These are phyloP conservation scores for Parnassius smintheus DNA, from an alignment of 2,888 invertebrate species.

Conservation along the genomic window DNA sequence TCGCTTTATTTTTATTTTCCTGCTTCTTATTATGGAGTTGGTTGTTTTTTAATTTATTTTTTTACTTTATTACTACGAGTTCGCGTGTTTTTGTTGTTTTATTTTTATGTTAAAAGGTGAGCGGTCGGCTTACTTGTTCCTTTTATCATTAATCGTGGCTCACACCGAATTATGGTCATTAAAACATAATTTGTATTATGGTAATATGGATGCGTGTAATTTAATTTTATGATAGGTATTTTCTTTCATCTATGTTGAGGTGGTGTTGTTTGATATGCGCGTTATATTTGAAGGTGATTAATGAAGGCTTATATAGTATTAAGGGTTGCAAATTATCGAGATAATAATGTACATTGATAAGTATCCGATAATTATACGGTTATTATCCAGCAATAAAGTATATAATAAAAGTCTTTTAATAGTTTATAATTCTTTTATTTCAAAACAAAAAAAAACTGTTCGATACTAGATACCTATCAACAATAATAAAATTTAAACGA, in stretches of 20 bases:
- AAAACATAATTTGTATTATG: slow-evolving; percentile 81
- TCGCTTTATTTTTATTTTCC: slow-evolving; percentile 79
- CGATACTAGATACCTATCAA: too few species aligned
- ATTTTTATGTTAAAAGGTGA: slow-evolving; percentile 80
- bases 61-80: slow-evolving; percentile 74
- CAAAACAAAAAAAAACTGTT: too few species aligned
- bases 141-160: slow-evolving; percentile 74
- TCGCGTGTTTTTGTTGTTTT: slow-evolving; percentile 77
- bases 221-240: slow-evolving; percentile 77
- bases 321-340: too few species aligned
- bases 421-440: too few species aligned
- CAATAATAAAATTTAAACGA: too few species aligned
- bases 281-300: too few species aligned
- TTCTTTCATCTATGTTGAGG: slow-evolving; percentile 61
- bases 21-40: slow-evolving; percentile 80
- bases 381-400: too few species aligned
- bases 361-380: too few species aligned
- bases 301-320: too few species aligned
- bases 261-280: slow-evolving; percentile 46
- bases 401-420: too few species aligned
- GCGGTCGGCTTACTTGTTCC: slow-evolving; percentile 61
- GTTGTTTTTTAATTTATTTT: slow-evolving; percentile 58
- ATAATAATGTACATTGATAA: too few species aligned
- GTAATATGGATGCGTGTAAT: slow-evolving; percentile 80
- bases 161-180: slow-evolving; percentile 80